Base-by-base conservation (phyloP, 2,888 invertebrate species). In the Fabriciana adippe region DNA sequence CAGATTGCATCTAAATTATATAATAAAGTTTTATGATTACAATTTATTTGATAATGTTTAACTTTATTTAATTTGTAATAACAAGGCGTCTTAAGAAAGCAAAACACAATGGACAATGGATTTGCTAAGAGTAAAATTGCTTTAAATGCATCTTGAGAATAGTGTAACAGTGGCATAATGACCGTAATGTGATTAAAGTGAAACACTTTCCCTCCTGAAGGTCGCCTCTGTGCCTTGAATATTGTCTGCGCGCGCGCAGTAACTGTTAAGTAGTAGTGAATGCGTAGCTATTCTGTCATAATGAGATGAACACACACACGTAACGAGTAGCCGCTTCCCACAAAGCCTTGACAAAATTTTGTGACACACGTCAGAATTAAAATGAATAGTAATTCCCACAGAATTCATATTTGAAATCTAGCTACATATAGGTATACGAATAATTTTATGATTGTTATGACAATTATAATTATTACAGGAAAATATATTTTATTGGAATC, bases 201-300 rank as follows among this genome's bases (percentile, higher is more conserved):
- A 87, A 89, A 86, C 86, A 89, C 89, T 89, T 89, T 89, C 88
- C 71, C 85, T 71, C 41, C 70, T 81, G 88, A 89, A 89, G 89
- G 90, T 88, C 88, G 83, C 69, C 70, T 71, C 74, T 82, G 79
- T 79, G 84, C 80, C 81, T 83, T 82, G 84, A 83, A 85, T 85
- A 79, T 81, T 75, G 78, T 73, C 76, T 74, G 73, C 73, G 75
- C 75, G 79, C 78, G 81, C 78, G 79, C 76, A 53, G 80, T 76
- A 75, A 75, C 79, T 69, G 72, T 77, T 77, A 75, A 74, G 76
- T 79, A 78, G 77, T 76, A 67, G 60, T 71, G 64, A 70, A 69
- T 66, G 73, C 65, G 63, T 71, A 55, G 68, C 65, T 66, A 69
- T 72, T 74, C 69, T 72, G 74, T 75, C 73, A 77, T 77, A 78